Percentiles rank a stretch among this genome's conserved stretches.
These are phyloP conservation scores for Sisor rabdophorus DNA, from an alignment of 2,113 vertebrate genomes.

Conservation along the genomic window DNA sequence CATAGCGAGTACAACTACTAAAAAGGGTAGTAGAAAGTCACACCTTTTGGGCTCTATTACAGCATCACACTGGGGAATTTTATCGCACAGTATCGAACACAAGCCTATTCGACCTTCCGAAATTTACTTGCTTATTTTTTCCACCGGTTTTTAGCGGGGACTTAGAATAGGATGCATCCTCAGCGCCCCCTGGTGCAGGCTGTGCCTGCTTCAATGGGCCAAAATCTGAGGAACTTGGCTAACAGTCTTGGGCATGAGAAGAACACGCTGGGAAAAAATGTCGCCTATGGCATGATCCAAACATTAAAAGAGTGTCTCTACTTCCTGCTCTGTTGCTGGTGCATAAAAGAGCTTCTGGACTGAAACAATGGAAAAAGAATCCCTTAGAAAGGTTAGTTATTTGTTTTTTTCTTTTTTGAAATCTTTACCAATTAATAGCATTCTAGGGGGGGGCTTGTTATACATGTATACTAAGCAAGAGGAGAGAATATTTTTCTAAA, in stretches of 20 bases:
- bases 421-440: not conserved
- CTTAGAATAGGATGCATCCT: slow-evolving; percentile 56
- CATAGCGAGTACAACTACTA: slow-evolving; percentile 50
- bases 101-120: not conserved
- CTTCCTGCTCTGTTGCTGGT: slow-evolving; percentile 90
- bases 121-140: slow-evolving; percentile 24
- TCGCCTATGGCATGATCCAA: slow-evolving; percentile 65
- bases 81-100: slow-evolving; percentile 30
- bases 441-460: not conserved
- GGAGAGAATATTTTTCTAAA: too few species aligned
- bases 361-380: slow-evolving; percentile 51
- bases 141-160: not conserved
- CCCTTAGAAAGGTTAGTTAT: slow-evolving; percentile 30
- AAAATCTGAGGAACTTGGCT: slow-evolving; percentile 54
- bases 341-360: slow-evolving; percentile 84
- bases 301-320: slow-evolving; percentile 76
- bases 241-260: slow-evolving; percentile 58
- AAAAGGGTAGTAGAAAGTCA: slow-evolving; percentile 32
- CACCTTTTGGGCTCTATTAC: not conserved
- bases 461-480: too few species aligned
- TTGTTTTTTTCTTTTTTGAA: not conserved
- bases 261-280: slow-evolving; percentile 63
- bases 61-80: slow-evolving; percentile 19
- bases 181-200: slow-evolving; percentile 63
- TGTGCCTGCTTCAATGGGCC: slow-evolving; percentile 59